These are phyloP conservation scores for Catajapyx aquilonaris DNA, from an alignment of 1,140 invertebrate genomes.

Conservation along the genomic window DNA sequence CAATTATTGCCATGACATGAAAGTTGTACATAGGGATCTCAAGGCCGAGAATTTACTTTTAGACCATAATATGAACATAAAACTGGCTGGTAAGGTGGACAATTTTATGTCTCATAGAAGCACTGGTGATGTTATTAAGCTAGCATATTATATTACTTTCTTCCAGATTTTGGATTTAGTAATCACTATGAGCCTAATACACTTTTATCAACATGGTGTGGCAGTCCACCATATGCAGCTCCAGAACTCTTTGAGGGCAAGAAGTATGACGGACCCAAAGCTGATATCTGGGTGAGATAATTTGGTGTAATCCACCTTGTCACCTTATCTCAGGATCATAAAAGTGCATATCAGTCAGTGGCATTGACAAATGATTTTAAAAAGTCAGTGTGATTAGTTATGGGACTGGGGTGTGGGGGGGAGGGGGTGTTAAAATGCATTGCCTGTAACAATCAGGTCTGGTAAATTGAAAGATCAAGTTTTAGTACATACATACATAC, in stretches of 20 bases:
- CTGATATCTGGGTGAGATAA: constrained; percentile 93
- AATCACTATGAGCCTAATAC: constrained; percentile 71
- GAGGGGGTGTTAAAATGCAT: too few relatives aligned
- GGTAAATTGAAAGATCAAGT: too few relatives aligned
- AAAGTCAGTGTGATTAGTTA: too few relatives aligned
- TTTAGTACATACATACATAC: too few relatives aligned
- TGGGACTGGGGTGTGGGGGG: too few relatives aligned
- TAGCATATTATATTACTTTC: constrained; percentile 6
- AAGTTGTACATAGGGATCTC: constrained; percentile 87
- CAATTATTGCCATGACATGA: constrained; percentile 79
- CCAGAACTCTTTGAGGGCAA: constrained; percentile 94
- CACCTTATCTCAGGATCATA: too few relatives aligned
- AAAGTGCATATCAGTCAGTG: too few relatives aligned
- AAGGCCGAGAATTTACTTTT: constrained; percentile 93
- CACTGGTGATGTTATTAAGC: background rate
- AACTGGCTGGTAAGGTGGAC: constrained; percentile 48
- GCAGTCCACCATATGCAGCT: constrained; percentile 91
- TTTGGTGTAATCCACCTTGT: too few relatives aligned
- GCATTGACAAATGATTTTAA: too few relatives aligned
- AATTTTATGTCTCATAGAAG: background rate
- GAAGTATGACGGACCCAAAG: constrained; percentile 86
- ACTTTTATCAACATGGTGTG: constrained; percentile 83
- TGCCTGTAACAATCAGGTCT: too few relatives aligned
- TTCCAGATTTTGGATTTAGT: constrained; percentile 76
- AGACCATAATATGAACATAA: constrained; percentile 86